A percentile compares a stretch with the other conserved stretches of the same genome.
Conservation (phyloP, 2,797 vertebrate species). For the Apogon talboti region DNA sequence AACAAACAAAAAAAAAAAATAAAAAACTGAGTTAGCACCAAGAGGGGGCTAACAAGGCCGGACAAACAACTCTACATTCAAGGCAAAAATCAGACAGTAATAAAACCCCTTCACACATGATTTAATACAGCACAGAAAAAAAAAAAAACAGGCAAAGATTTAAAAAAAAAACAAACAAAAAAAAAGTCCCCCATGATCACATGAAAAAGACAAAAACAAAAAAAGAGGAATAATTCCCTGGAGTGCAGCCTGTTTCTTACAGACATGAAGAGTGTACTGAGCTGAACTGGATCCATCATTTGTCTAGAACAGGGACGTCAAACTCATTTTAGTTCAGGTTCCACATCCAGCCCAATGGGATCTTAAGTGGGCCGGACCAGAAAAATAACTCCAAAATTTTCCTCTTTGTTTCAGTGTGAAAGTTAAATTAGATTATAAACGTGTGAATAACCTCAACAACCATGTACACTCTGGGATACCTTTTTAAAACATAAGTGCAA, state of each 20-base stretch:
- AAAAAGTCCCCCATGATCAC: slow-evolving; percentile 75
- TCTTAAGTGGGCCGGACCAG: no score
- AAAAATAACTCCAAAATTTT: no score
- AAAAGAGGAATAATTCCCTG: slow-evolving; percentile 74
- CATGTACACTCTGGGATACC: no score
- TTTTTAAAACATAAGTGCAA: no score
- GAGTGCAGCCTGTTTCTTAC: slow-evolving; percentile 88
- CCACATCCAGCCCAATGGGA: no score
- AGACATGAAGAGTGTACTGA: slow-evolving; percentile 83
- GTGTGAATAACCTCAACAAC: no score
- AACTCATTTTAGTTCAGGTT: no score
- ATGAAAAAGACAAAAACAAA: slow-evolving; percentile 79
- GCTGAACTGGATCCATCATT: slow-evolving; percentile 81
- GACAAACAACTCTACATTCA: slow-evolving; percentile 77
- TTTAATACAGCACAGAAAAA: slow-evolving; percentile 64
- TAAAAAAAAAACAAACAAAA: slow-evolving; percentile 49
- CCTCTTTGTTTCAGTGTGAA: no score
- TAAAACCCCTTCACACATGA: slow-evolving; percentile 82
- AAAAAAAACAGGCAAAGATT: no score
- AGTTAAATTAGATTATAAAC: no score
- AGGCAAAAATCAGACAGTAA: slow-evolving; percentile 78
- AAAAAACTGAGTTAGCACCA: slow-evolving; percentile 75
- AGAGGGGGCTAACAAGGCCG: slow-evolving; percentile 70
- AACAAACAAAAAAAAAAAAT: slow-evolving; percentile 48
- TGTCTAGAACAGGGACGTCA: no score